Conservation (phyloP, 2,113 vertebrate species). For the Sceloporus undulatus region DNA sequence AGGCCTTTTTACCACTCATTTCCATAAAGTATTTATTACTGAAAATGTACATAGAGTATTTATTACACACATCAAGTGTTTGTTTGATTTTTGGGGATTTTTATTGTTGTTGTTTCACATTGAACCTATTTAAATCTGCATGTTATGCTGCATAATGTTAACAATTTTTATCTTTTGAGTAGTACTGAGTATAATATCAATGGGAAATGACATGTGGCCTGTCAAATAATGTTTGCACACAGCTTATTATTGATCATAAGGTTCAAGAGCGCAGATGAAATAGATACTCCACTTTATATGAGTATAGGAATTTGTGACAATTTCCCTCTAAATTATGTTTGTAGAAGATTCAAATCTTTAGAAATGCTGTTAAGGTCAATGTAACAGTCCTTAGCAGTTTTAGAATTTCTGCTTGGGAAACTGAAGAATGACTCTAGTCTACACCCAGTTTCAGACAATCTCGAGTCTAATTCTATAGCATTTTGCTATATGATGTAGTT, state of each 20-base stretch:
- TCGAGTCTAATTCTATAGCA: too few species aligned
- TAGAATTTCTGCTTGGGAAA: neutral
- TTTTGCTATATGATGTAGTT: too few species aligned
- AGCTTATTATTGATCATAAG: constrained; percentile 1
- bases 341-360: neutral
- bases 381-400: neutral
- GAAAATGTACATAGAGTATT: neutral
- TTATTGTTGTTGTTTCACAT: neutral
- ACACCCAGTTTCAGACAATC: neutral
- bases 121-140: neutral
- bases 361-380: neutral
- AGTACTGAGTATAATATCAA: neutral
- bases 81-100: neutral
- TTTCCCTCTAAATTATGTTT: neutral
- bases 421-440: neutral
- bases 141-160: neutral
- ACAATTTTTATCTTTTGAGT: neutral
- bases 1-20: neutral
- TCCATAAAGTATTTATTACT: neutral
- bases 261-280: neutral
- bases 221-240: neutral
- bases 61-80: neutral
- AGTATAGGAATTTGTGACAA: neutral
- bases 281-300: neutral
- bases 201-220: neutral